These are phyloP conservation scores for Bilobella aurantiaca DNA, from an alignment of 1,140 invertebrate genomes.

Conservation along the genomic window DNA sequence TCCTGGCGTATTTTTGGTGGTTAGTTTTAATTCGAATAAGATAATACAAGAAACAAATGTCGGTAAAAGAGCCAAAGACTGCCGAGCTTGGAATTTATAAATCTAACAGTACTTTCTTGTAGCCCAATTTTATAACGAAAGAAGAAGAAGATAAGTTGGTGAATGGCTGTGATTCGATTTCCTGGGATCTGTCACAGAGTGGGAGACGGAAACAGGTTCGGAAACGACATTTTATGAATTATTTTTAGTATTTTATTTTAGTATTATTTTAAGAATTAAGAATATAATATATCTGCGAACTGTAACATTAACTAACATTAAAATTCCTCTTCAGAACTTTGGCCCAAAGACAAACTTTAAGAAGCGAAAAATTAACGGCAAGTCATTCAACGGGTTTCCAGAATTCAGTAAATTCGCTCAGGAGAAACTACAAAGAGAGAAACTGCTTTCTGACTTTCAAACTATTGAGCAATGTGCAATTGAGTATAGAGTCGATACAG, in stretches of 20 bases:
- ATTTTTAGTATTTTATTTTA: too few relatives aligned
- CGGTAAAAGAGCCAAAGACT: background rate
- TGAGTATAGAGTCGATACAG: constrained; percentile 76
- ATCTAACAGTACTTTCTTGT: constrained; percentile 26
- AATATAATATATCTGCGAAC: too few relatives aligned
- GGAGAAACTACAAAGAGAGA: constrained; percentile 56
- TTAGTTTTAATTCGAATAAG: too few relatives aligned
- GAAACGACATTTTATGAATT: too few relatives aligned
- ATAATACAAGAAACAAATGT: background rate
- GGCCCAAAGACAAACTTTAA: constrained; percentile 99
- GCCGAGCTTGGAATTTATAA: background rate
- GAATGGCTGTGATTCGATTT: constrained; percentile 60
- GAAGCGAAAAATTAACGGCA: constrained; percentile 68
- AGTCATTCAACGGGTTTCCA: constrained; percentile 80
- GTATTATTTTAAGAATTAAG: too few relatives aligned
- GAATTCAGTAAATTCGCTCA: constrained; percentile 68
- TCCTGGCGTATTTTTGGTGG: constrained; percentile 58
- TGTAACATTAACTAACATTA: background rate
- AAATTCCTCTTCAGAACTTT: constrained; percentile 61
- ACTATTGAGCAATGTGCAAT: constrained; percentile 94
- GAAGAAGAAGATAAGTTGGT: constrained; percentile 61
- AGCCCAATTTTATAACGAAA: constrained; percentile 60
- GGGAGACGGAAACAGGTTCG: constrained; percentile 80
- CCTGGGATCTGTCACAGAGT: constrained; percentile 89
- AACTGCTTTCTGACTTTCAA: constrained; percentile 60